Conservation (phyloP, 2,888 invertebrate species). For the Rosalia funebris region DNA sequence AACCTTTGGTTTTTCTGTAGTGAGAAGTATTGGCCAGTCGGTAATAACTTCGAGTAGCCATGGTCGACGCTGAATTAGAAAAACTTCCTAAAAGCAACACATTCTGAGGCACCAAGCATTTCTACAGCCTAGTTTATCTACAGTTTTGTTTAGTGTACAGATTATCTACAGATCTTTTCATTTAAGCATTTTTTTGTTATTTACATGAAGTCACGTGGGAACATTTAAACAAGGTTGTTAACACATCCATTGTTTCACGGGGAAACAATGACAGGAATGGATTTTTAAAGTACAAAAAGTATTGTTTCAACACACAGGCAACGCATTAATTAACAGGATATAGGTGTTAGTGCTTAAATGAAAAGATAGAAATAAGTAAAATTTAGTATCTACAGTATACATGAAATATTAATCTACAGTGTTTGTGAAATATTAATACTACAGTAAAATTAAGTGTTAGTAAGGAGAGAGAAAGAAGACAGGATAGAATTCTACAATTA, state of each 20-base stretch:
- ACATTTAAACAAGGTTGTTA: no score
- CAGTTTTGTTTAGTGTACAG: slow-evolving; percentile 19
- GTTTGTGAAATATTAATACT: slow-evolving; percentile 39
- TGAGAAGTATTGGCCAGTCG: slow-evolving; percentile 81
- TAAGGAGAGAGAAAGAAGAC: slow-evolving; percentile 34
- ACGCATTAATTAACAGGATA: no score
- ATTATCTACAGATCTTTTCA: slow-evolving; percentile 10
- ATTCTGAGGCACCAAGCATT: slow-evolving; percentile 51
- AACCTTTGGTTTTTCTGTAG: slow-evolving; percentile 75
- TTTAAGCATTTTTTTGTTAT: no score
- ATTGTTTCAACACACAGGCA: no score
- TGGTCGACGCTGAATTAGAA: slow-evolving; percentile 75
- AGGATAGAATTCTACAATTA: slow-evolving; percentile 30
- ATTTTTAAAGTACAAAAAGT: no score
- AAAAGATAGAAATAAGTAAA: slow-evolving; percentile 30
- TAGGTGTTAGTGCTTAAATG: slow-evolving; percentile 17
- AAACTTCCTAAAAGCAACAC: slow-evolving; percentile 72
- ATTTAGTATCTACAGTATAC: slow-evolving; percentile 31
- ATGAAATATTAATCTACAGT: slow-evolving; percentile 18
- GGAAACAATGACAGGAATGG: no score
- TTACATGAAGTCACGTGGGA: no score
- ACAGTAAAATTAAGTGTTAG: slow-evolving; percentile 42
- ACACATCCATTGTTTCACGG: no score
- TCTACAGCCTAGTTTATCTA: slow-evolving; percentile 41
- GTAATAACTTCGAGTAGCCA: slow-evolving; percentile 78